These are phyloP conservation scores for Rhynchotus rufescens DNA, from an alignment of 2,797 vertebrate species.

Conservation along the genomic window DNA sequence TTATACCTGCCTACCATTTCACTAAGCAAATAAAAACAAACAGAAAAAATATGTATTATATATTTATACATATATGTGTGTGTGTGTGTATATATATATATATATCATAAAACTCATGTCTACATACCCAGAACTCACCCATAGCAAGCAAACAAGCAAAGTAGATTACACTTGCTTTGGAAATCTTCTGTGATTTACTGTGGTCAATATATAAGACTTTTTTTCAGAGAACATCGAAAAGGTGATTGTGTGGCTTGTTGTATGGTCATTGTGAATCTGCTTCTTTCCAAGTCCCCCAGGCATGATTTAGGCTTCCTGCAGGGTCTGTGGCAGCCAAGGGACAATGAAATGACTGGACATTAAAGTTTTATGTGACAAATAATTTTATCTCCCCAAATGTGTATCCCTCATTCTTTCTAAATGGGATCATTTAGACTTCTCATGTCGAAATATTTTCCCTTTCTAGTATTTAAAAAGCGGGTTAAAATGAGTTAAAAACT, in stretches of 20 bases:
- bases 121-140: neutral
- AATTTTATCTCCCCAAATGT: neutral
- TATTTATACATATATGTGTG: no score
- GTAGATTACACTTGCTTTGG: neutral
- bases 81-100: no score
- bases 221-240: rapidly evolving
- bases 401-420: neutral
- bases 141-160: neutral
- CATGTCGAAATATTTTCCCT: neutral
- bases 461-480: neutral
- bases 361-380: neutral
- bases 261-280: neutral
- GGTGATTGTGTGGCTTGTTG: neutral
- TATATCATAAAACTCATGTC: neutral
- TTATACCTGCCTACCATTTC: neutral
- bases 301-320: neutral
- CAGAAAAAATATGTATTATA: no score
- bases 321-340: rapidly evolving
- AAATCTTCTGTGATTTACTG: neutral
- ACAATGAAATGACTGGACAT: neutral
- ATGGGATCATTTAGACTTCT: neutral
- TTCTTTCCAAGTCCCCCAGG: neutral
- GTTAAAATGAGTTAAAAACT: neutral
- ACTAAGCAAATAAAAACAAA: neutral
- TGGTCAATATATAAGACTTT: neutral